Evolutionary conservation across 53 echinoderm and acorn worm genomes (phyloP), one percentile per base, ranked within the genome.

Genomic region (Apostichopus leukothele): DNA sequence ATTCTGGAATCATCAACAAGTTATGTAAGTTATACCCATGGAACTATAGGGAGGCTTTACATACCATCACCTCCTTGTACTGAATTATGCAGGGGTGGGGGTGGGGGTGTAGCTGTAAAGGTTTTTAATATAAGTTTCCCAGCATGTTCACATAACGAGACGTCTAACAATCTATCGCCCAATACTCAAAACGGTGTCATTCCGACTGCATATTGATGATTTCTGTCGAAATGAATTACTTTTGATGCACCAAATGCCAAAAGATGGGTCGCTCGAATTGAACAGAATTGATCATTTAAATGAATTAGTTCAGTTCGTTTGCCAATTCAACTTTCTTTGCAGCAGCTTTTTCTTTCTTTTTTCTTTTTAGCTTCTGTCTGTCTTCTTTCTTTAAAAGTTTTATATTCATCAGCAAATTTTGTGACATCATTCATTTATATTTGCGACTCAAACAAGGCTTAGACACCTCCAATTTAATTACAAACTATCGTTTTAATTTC

Each of bases 401-500:
- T 14, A n/a, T 71, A 71, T 71, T 71, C 71, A 71, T 71, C 71
- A 3, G 18, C 18, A 18, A 16, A 71, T 18, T 57, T 18, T 16
- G 71, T 71, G 71, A 71, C 71, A 19, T 71, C 71, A 71, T 39
- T n/a, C 16, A 19, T n/a, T 16, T 18, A 71, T 71, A 71, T 71
- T 71, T 16, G 71, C 71, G 18, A 71, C 71, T 71, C 71, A 71
- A 71, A 71, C 18, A 71, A 71, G 63, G 63, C 63, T 63, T 13
- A 63, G 71, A 71, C 71, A 71, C 71, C 16, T 71, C 18, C 71
- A 71, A 71, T 71, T 71, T 71, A 71, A 71, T 71, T 71, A 71
- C 71, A 71, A 71, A 71, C 71, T 71, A 71, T 71, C 71, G 18
- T 71, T 71, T 71, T 71, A 71, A 71, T 71, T 71, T 71, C 0